Base-by-base conservation (phyloP, 2,113 vertebrate genomes). In the Glareola pratincola region DNA sequence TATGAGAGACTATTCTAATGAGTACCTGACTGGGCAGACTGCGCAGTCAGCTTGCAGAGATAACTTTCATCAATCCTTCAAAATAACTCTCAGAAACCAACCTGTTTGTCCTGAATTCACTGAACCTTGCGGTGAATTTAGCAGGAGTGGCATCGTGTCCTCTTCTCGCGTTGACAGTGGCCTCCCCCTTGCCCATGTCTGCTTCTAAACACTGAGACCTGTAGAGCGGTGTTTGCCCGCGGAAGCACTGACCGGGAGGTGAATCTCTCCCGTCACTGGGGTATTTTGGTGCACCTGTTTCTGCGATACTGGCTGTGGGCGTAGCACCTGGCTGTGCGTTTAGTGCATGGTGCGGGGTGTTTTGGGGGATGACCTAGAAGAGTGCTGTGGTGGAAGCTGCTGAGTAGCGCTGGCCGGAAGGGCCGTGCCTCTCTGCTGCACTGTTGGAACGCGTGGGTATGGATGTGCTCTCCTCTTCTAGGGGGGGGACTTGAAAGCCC, bases 141-240 rank as follows among this genome's bases (percentile, higher is more conserved):
- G 36, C 45, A 73, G 62, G 48, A 39, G 21, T 43, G 82, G 77
- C 4, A 13, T 21, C 21, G 1, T 29, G 27, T 56, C 45, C 82
- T 79, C 21, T 39, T 45, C 7, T 34, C 23, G n/a, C 32, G 12
- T 5, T 50, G 45, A 10, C 36, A 4, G 2, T 22, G 45, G 12
- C 45, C 15, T 72, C 15, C 29, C n/a, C 13, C 2, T 29, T 57
- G 50, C 9, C 60, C 6, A 0, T 2, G 7, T 26, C 7, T 1
- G 1, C 34, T 64, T 73, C 26, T n/a, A 1, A 60, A 22, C 53
- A 13, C 23, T 14, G 32, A 37, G 11, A 12, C 50, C n/a, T 36
- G 12, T 6, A 43, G 45, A 24, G 29, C 13, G 66, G 17, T 8
- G 56, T 32, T 53, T 48, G 45, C 51, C 14, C 59, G 8, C 41